Base-by-base conservation (phyloP, 2,797 vertebrate genomes). In the Allobates femoralis region DNA sequence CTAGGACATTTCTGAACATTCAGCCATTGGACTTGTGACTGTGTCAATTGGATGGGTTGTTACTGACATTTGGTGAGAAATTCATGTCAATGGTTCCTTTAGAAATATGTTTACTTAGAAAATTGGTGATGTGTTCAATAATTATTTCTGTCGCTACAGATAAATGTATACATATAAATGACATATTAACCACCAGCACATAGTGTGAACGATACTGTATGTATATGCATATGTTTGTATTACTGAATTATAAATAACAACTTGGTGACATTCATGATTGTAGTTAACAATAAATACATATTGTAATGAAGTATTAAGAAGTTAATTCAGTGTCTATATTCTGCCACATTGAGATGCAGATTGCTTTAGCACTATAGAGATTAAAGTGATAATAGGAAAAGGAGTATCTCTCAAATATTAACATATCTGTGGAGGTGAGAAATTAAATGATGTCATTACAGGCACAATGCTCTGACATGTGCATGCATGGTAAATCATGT, bases 401-500 rank as follows among this genome's bases (percentile, higher is more conserved):
- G 64, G 83, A 86, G 37, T 60, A 67, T 73, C 67, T 81, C 34
- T 81, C 75, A 69, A 26, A 23, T 50, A 69, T 86, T 86, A 76
- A 53, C 58, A 81, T 62, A 80, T 74, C 37, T 53, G 28, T 64
- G 51, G 74, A 81, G 58, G 55, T 81, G 94, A 92, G 92, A 94
- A 94, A 94, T 94, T 94, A 95, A 92, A 94, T 91, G 90, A 93
- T 95, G 94, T 95, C 90, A 93, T 94, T 92, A 91, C 53, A 75
- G 41, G 67, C 66, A 62, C 77, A 79, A 79, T 73, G 84, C 34
- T 62, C 19, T 75, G 69, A 80, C 69, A n/a, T 75, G 82, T 66
- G 46, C 62, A 23, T 58, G 18, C 53, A 76, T 66, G 53, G 28
- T 82, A 67, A 81, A 67, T 86, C 50, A 67, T 69, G 53, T 79